Base-by-base conservation (phyloP, 2,888 invertebrate genomes). In the Eupithecia exiguata region DNA sequence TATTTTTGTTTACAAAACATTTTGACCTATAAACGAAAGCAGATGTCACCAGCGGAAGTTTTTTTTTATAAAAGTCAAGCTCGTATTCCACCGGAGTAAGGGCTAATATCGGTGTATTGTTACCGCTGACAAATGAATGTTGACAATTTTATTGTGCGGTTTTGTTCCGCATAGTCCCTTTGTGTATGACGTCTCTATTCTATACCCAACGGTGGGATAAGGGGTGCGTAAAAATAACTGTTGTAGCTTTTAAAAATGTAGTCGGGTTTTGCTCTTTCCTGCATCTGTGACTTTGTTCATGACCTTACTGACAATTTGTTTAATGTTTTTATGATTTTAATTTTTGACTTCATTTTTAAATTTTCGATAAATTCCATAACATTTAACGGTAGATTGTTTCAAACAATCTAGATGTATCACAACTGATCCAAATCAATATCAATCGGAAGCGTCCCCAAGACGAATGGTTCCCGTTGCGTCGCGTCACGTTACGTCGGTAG, bases 141-240 rank as follows among this genome's bases (percentile, higher is more conserved):
- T 92, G 92, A 92, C 92, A 92, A 92, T 90, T 88, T 89, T 84
- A 91, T 92, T 92, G 92, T 91, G 90, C 83, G 88, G 87, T 84
- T 84, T 85, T 82, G 80, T 84, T 75, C 77, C 74, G 73, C 66
- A 65, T 62, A 72, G 58, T 61, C 69, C 75, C 87, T 86, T 89
- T 92, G 86, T 92, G 86, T 87, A 77, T 85, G 88, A 91, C 88
- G 90, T 88, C 90, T 91, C 84, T 84, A 91, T 91, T 87, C 88
- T 88, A 81, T 72, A 69, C 75, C 69, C 72, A 74, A 70, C 72
- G 72, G 65, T 62, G 69, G 69, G 61, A 71, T 71, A 74, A 43
- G 69, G 77, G 78, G 75, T 79, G 74, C 61, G 73, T 49, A 3
- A 30, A 70, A 46, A 65, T 53, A 49, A 25, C 72, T 58, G 67